These are phyloP conservation scores for Dasyprocta punctata DNA, from an alignment of 2,113 vertebrate species.

Conservation along the genomic window DNA sequence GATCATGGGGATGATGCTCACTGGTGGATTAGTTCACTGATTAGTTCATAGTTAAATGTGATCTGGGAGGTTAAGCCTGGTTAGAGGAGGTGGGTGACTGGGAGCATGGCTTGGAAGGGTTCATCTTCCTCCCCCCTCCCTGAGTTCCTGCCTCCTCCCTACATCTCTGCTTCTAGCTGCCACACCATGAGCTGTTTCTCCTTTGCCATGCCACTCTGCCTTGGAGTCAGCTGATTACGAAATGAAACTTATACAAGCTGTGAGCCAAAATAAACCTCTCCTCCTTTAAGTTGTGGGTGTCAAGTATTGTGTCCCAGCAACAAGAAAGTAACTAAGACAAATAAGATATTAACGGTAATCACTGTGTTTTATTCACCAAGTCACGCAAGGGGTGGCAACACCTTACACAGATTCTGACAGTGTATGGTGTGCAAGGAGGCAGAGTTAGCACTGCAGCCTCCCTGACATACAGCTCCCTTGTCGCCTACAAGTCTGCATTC, in stretches of 20 bases:
- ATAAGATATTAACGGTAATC: not conserved
- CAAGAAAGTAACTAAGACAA: not conserved
- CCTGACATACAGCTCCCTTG: not conserved
- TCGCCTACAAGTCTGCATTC: not conserved
- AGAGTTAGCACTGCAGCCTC: not conserved
- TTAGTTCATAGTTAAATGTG: not conserved
- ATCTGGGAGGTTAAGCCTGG: not conserved
- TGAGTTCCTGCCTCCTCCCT: not conserved
- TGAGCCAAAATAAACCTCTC: not conserved
- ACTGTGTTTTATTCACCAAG: not conserved
- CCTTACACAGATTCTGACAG: not conserved
- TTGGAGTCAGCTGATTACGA: not conserved
- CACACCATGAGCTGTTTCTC: not conserved
- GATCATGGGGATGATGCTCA: not conserved
- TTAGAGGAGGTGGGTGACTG: not conserved
- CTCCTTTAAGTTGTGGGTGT: not conserved
- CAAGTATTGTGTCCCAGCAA: not conserved
- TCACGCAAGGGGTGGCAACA: not conserved
- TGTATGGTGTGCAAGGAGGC: not conserved
- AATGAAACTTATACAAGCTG: not conserved
- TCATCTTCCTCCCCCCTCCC: not conserved
- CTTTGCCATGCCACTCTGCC: not conserved
- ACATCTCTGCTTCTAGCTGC: not conserved
- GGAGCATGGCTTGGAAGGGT: not conserved
- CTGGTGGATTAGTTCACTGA: not conserved